Base-by-base conservation (phyloP, 37 sponge, comb jelly and placozoan genomes). In the Crambe crambe region DNA sequence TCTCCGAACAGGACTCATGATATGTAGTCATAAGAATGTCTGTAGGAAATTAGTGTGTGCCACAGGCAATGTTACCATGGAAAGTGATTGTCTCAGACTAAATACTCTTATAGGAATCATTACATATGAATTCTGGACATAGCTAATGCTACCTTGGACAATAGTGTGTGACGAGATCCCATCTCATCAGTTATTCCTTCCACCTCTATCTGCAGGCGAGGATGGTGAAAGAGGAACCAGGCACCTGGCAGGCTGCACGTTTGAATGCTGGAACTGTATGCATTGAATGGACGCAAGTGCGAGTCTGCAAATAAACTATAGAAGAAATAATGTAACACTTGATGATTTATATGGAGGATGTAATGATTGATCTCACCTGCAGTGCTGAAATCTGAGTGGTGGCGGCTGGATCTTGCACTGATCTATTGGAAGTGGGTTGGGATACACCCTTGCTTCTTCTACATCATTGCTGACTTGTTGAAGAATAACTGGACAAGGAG, bases 211-310 rank as follows among this genome's bases (percentile, higher is more conserved):
- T 37, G 20, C 32, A 89, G 41, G 26, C 42, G 60, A 0, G 68
- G 43, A 58, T 80, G 83, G 39, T 80, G 84, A n/a, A 89, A 34
- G 10, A 89, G 80, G 66, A 62, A 80, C 85, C 84, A 80, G 1
- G 65, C 23, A 2, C 90, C 90, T 2, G 77, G 81, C 2, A 85
- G 6, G 27, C 64, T n/a, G 66, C 90, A 89, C 0, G 85, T 80
- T 23, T 73, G 75, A 5, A 85, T 26, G 3, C 72, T 42, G 6
- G 42, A 23, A 10, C 9, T 37, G 17, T 54, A n/a, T 3, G 26
- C 57, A 6, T 39, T 42, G 42, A 84, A 89, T 23, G 80, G 43
- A n/a, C 85, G 65, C 0, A 89, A 31, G 42, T 89, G 82, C 1
- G 85, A 80, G 77, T 68, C 56, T 26, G 65, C 22, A 65, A 84